Base-by-base conservation (phyloP, 1,140 invertebrate species). In the Drosophila quadrilineata region DNA sequence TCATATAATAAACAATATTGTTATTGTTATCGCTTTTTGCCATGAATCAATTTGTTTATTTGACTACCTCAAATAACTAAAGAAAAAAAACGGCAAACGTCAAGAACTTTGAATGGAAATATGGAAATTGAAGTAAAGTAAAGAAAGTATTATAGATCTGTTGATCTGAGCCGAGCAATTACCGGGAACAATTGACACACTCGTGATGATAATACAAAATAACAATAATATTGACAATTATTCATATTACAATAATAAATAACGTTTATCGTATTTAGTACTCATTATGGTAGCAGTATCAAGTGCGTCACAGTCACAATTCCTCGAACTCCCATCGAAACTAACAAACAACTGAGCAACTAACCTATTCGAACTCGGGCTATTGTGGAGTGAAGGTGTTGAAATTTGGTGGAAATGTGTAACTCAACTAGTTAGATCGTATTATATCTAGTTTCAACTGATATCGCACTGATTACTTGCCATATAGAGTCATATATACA, bases 61-160 rank as follows among this genome's bases (percentile, higher is more conserved):
- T n/a, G n/a, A n/a, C n/a, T n/a, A n/a, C n/a, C n/a, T n/a, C n/a
- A n/a, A 29, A 9, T 29, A 1, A 3, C 4, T 43, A 41, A 43
- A 53, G 2, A 21, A 43, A 21, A 54, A 24, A 40, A 17, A 41
- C 10, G 14, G 28, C 53, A 43, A 56, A 56, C 52, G 28, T 43
- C 36, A 41, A 26, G 12, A 17, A 26, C 14, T 14, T 3, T 4
- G 5, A 6, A 21, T 3, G n/a, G 6, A 33, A 22, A 21, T n/a
- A n/a, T n/a, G 14, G 1, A 33, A 43, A 43, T n/a, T n/a, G n/a
- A n/a, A n/a, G n/a, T n/a, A n/a, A n/a, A n/a, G n/a, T n/a, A n/a
- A n/a, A n/a, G n/a, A n/a, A n/a, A n/a, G n/a, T n/a, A n/a, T n/a
- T n/a, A n/a, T n/a, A 31, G 21, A 57, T 45, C 41, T 35, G 40